These are phyloP conservation scores for Pagrus major DNA, from an alignment of 2,113 vertebrate genomes.

Conservation along the genomic window DNA sequence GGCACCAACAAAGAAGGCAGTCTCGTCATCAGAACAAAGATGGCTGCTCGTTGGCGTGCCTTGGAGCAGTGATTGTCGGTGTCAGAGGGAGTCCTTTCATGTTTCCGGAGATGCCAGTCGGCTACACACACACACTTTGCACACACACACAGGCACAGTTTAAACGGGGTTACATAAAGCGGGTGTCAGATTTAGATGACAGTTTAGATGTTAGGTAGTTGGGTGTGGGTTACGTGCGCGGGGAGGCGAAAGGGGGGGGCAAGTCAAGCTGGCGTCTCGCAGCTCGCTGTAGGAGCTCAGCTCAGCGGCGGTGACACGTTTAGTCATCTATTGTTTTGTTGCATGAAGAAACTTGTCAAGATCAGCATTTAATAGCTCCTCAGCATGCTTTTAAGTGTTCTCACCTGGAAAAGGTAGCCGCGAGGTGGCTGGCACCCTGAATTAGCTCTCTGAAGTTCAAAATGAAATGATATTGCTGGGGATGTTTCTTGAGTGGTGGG, in stretches of 20 bases:
- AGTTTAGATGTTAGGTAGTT: slow-evolving; percentile 79
- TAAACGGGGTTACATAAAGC: slow-evolving; percentile 83
- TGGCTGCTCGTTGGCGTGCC: slow-evolving; percentile 80
- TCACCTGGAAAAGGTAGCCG: slow-evolving; percentile 81
- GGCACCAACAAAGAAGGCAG: slow-evolving; percentile 82
- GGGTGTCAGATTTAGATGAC: slow-evolving; percentile 83
- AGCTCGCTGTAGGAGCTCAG: slow-evolving; percentile 71
- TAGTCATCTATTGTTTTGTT: slow-evolving; percentile 84
- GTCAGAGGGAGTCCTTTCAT: slow-evolving; percentile 78
- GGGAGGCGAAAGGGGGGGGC: neutral
- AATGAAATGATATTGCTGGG: slow-evolving; percentile 71
- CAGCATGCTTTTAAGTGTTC: slow-evolving; percentile 77
- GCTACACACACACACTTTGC: slow-evolving; percentile 54
- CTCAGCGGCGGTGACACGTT: slow-evolving; percentile 74
- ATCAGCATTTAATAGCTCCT: slow-evolving; percentile 85
- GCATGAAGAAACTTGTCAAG: slow-evolving; percentile 84
- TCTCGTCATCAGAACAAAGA: slow-evolving; percentile 82
- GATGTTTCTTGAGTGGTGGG: slow-evolving; percentile 58
- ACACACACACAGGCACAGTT: slow-evolving; percentile 58
- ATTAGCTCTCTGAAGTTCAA: slow-evolving; percentile 85
- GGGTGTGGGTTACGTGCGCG: slow-evolving; percentile 62
- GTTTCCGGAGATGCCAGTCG: slow-evolving; percentile 79
- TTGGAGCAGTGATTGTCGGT: slow-evolving; percentile 82
- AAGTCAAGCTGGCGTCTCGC: slow-evolving; percentile 63
- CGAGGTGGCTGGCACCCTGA: slow-evolving; percentile 80